Percentiles rank a stretch among this genome's conserved stretches.
Evolutionary conservation across 1,140 invertebrate genomes (phyloP).

Genomic region (Heterodera schachtii): DNA sequence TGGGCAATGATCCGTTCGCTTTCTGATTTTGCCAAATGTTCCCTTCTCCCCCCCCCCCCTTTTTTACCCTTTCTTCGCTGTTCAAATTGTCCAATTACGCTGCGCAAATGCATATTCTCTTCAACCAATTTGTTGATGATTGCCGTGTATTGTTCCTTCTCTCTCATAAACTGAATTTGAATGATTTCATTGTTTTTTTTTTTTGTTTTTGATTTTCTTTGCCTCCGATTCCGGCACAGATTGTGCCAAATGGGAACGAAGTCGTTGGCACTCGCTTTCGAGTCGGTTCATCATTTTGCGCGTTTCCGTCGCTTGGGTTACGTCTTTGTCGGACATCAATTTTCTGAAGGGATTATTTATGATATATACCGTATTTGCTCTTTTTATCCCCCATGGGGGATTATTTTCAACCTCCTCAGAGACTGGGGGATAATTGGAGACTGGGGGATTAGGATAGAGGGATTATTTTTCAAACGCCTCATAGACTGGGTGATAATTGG

Average conservation of each 20-base stretch:
- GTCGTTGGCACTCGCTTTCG: slow-evolving; percentile 45
- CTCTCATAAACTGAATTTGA: slow-evolving; percentile 43
- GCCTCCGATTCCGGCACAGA: slow-evolving; percentile 29
- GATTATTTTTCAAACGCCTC: no score
- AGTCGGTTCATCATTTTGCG: slow-evolving; percentile 36
- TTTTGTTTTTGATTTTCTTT: no score
- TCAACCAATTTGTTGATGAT: slow-evolving; percentile 49
- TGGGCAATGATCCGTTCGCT: slow-evolving; percentile 14
- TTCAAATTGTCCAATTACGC: slow-evolving; percentile 44
- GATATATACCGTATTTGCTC: no score
- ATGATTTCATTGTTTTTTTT: background rate
- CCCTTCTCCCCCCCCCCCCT: no score
- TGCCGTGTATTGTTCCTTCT: slow-evolving; percentile 50
- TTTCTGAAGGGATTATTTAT: slow-evolving; percentile 32
- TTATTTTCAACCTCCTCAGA: no score
- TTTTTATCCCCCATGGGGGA: no score
- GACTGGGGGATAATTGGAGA: no score
- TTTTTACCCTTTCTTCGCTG: slow-evolving; percentile 20
- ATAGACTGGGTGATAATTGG: no score
- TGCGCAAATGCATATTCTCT: slow-evolving; percentile 48
- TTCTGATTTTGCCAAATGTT: background rate
- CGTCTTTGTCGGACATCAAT: slow-evolving; percentile 38
- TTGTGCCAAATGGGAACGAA: slow-evolving; percentile 37
- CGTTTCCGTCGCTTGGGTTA: slow-evolving; percentile 47
- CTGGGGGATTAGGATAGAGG: no score